phyloP scores from a whole-genome alignment of 2,113 vertebrate species.

The Poecile atricapillus region DNA sequence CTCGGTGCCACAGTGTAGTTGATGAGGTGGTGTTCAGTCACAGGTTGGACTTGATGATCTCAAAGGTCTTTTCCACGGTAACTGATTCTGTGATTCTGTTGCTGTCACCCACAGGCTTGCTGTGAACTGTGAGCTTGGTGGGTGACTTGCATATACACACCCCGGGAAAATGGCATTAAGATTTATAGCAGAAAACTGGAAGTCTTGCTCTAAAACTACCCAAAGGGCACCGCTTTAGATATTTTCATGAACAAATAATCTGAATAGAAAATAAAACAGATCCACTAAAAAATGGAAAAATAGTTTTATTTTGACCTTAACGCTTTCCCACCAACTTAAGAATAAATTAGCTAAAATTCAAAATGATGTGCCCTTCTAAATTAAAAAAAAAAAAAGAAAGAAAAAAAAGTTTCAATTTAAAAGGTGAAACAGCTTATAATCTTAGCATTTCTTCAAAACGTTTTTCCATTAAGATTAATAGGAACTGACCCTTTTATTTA shows the following conservation, averaged over 20 bases:
- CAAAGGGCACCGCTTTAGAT: fast-evolving
- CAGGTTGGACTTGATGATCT: neutral
- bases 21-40: neutral
- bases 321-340: neutral
- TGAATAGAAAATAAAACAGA: neutral
- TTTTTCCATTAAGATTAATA: neutral
- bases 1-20: neutral
- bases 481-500: neutral
- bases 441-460: neutral
- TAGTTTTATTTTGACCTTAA: neutral
- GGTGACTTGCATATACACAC: neutral
- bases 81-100: neutral
- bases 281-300: neutral
- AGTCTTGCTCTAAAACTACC: neutral
- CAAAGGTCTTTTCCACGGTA: neutral
- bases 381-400: neutral
- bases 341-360: neutral
- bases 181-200: neutral
- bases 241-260: neutral
- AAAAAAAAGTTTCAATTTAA: neutral
- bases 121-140: fast-evolving
- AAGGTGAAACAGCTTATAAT: neutral
- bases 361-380: neutral
- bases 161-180: fast-evolving
- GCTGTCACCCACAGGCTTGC: neutral